Evolutionary conservation across 2,888 invertebrate species (phyloP).

Genomic region (Calameuta filiformis): DNA sequence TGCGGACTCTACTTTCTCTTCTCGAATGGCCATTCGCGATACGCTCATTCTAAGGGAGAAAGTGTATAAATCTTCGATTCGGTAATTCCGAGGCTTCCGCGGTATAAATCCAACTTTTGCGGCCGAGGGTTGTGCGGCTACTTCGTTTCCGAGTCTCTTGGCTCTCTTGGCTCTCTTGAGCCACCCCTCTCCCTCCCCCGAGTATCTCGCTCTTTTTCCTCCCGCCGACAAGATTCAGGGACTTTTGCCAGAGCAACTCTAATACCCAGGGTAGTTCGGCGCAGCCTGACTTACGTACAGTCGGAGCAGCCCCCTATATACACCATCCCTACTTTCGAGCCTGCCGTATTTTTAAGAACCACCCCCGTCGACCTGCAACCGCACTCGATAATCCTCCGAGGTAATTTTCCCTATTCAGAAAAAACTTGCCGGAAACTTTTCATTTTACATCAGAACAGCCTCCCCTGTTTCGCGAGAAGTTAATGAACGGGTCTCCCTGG

Average conservation of each 20-base stretch:
- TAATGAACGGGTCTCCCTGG: too few relatives aligned
- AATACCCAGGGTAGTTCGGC: slow-evolving; percentile 51
- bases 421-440: too few relatives aligned
- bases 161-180: slow-evolving; percentile 14
- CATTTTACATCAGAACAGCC: too few relatives aligned
- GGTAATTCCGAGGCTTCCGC: slow-evolving; percentile 58
- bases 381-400: too few relatives aligned
- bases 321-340: too few relatives aligned
- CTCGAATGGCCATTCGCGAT: not conserved
- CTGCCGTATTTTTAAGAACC: too few relatives aligned
- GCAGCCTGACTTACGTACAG: too few relatives aligned
- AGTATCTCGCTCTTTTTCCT: slow-evolving; percentile 10
- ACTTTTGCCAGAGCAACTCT: slow-evolving; percentile 60
- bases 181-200: slow-evolving; percentile 18
- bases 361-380: too few relatives aligned
- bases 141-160: slow-evolving; percentile 9
- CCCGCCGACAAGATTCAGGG: slow-evolving; percentile 56
- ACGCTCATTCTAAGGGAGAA: slow-evolving; percentile 13
- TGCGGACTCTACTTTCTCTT: not conserved
- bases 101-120: slow-evolving; percentile 62
- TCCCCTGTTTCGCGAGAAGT: too few relatives aligned
- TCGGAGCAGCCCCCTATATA: too few relatives aligned
- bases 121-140: slow-evolving; percentile 44
- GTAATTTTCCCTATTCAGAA: too few relatives aligned
- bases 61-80: slow-evolving; percentile 60